Evolutionary conservation across 1,140 invertebrate species (phyloP).

Genomic region (Drosophila carrolli): DNA sequence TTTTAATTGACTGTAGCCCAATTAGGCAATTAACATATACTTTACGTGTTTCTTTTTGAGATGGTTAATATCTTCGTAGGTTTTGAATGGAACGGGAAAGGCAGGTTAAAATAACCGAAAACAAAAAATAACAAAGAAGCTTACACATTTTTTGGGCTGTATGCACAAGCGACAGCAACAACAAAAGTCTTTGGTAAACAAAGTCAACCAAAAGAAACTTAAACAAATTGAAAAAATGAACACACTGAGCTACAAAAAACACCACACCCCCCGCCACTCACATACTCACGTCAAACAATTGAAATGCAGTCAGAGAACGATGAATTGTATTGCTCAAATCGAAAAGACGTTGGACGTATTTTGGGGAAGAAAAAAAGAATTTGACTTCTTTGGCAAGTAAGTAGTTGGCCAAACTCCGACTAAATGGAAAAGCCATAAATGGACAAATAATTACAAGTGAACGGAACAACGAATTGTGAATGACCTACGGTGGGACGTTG

Average conservation of each 20-base stretch:
- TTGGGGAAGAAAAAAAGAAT: background rate
- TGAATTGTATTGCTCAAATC: constrained; percentile 9
- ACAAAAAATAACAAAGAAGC: constrained; percentile 7
- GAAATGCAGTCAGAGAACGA: constrained; percentile 3
- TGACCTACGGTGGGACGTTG: constrained; percentile 1
- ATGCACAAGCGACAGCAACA: constrained; percentile 6
- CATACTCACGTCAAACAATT: constrained; percentile 5
- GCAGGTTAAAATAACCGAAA: background rate
- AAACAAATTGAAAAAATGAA: constrained; percentile 20
- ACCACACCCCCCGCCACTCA: background rate
- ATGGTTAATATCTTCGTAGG: background rate
- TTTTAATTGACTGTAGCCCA: background rate
- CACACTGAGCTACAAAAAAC: constrained; percentile 4
- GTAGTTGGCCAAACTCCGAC: background rate
- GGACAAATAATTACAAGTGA: background rate
- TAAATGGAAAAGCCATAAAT: background rate
- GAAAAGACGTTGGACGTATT: background rate
- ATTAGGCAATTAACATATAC: too few relatives aligned
- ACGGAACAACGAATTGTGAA: constrained; percentile 36
- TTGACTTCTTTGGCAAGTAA: background rate
- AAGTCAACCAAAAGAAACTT: constrained; percentile 11
- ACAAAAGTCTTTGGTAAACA: constrained; percentile 8
- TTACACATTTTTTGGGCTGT: constrained; percentile 12
- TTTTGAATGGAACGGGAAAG: background rate
- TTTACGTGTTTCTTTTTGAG: background rate